Conservation (phyloP, 2,888 invertebrate species). For the Pelosia muscerda region DNA sequence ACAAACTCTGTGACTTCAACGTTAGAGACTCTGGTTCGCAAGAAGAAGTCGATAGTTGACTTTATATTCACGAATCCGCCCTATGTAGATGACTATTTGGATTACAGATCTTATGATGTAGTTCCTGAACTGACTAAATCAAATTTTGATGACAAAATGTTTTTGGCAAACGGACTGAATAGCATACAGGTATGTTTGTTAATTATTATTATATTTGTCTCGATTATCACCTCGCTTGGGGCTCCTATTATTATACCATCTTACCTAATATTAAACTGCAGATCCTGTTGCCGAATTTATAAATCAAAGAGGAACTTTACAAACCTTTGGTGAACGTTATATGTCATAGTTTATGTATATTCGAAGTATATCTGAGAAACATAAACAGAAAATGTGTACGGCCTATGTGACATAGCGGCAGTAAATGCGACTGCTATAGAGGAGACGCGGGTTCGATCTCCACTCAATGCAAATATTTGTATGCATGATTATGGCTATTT, state of each 20-base stretch:
- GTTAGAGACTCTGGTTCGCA: constrained; percentile 72
- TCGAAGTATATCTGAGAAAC: too few species aligned
- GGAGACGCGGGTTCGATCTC: too few species aligned
- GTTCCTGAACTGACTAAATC: constrained; percentile 61
- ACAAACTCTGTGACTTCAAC: constrained; percentile 52
- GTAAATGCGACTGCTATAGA: too few species aligned
- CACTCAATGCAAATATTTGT: too few species aligned
- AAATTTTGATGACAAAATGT: constrained; percentile 67
- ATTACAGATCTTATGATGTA: constrained; percentile 75
- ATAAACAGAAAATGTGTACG: neutral
- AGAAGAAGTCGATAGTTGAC: constrained; percentile 78
- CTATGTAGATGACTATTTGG: constrained; percentile 71
- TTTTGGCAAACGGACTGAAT: constrained; percentile 78
- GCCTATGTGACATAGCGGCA: too few species aligned
- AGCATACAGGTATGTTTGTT: constrained; percentile 72
- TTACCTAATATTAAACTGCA: too few species aligned
- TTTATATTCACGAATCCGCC: constrained; percentile 78
- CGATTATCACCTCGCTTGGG: neutral
- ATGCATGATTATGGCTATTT: too few species aligned
- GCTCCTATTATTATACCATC: too few species aligned
- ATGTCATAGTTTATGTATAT: too few species aligned
- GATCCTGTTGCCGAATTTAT: too few species aligned
- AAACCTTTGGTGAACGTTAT: too few species aligned
- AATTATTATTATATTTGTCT: neutral
- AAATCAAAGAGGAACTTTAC: too few species aligned